Conservation (phyloP, 2,113 vertebrate species). For the Geococcyx californianus region DNA sequence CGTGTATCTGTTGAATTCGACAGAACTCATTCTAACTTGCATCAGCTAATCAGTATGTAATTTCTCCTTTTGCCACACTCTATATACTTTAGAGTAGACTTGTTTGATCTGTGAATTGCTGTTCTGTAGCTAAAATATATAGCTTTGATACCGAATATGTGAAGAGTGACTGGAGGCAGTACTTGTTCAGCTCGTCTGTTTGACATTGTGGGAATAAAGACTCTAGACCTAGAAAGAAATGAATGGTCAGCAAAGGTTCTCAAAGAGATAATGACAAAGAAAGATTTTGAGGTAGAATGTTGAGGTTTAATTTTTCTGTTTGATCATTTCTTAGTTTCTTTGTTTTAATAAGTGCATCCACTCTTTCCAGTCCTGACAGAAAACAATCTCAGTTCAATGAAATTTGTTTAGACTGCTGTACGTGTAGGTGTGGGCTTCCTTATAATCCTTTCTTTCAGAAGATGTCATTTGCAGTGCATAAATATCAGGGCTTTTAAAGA, state of each 20-base stretch:
- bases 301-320: background rate
- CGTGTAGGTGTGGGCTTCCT: background rate
- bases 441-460: background rate
- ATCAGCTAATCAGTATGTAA: background rate
- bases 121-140: background rate
- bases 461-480: background rate
- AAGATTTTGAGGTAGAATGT: fast-evolving
- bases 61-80: background rate
- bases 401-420: background rate
- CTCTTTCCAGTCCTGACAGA: background rate
- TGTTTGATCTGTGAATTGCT: background rate
- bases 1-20: background rate
- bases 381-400: background rate
- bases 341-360: background rate
- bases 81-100: background rate
- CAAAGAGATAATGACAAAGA: background rate
- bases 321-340: background rate
- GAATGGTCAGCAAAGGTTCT: background rate
- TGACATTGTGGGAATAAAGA: background rate
- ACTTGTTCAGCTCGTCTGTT: background rate
- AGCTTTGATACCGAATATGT: background rate
- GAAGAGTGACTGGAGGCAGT: background rate
- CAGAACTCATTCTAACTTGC: background rate
- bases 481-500: background rate
- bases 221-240: background rate